Conservation (phyloP, 2,797 vertebrate genomes). For the Peromyscus attwateri region DNA sequence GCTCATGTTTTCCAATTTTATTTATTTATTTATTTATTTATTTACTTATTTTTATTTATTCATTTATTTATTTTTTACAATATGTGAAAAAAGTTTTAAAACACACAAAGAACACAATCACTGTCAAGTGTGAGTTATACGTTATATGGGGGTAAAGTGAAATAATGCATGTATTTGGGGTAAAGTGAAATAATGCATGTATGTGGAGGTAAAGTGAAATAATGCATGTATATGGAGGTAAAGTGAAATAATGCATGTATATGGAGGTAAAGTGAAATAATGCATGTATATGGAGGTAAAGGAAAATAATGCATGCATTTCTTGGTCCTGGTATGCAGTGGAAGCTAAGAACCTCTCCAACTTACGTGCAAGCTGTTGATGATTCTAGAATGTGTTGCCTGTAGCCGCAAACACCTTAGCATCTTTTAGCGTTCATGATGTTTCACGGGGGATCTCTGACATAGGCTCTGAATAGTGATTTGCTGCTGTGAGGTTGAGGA, state of each 20-base stretch:
- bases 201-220: no score
- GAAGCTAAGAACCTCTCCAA: neutral
- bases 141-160: no score
- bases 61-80: neutral
- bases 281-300: no score
- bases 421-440: neutral
- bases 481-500: neutral
- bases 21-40: no score
- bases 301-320: neutral
- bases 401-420: neutral
- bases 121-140: neutral
- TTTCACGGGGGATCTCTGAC: neutral
- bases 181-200: no score
- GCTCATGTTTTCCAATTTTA: neutral
- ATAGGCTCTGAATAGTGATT: neutral
- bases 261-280: no score
- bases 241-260: neutral
- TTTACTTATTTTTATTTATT: no score
- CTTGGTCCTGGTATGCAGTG: neutral
- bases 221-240: no score
- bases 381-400: neutral
- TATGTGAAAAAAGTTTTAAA: neutral
- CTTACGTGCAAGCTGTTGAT: neutral
- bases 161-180: neutral
- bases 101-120: neutral